These are phyloP conservation scores for Meteorus cinctellus DNA, from an alignment of 2,888 invertebrate species.

Conservation along the genomic window DNA sequence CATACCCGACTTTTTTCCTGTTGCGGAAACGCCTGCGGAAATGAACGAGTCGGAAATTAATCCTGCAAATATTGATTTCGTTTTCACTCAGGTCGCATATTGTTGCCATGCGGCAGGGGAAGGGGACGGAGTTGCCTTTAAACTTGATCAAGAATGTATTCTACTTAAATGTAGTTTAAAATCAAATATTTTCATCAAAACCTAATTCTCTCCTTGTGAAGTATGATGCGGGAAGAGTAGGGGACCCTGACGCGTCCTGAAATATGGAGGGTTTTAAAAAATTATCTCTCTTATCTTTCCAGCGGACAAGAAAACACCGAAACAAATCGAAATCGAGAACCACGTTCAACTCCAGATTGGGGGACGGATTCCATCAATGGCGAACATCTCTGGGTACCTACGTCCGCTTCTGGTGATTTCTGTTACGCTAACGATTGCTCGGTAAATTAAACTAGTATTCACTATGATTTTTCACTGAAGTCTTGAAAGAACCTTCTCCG, in stretches of 20 bases:
- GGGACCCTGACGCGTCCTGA: neutral
- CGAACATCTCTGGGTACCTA: conserved; percentile 94
- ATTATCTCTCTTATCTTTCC: conserved; percentile 24
- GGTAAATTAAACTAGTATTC: conserved; percentile 75
- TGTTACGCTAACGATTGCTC: conserved; percentile 95
- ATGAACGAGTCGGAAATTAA: neutral
- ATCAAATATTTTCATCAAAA: neutral
- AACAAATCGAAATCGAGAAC: conserved; percentile 71
- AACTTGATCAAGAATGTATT: neutral
- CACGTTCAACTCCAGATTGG: conserved; percentile 91
- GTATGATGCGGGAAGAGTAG: too few species aligned
- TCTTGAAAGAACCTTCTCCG: neutral
- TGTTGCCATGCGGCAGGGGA: neutral
- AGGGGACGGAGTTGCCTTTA: neutral
- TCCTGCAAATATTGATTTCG: neutral
- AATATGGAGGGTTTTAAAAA: neutral
- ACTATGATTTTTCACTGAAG: neutral
- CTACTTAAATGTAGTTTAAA: neutral
- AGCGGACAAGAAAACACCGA: conserved; percentile 65
- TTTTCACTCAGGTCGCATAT: neutral
- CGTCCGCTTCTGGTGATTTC: conserved; percentile 93
- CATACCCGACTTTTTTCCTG: conserved; percentile 7
- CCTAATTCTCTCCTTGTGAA: neutral
- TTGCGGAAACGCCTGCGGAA: conserved; percentile 2
- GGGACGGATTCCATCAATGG: conserved; percentile 89